phyloP scores from a whole-genome alignment of 2,888 invertebrate species.

The Azorinus chamasolen region DNA sequence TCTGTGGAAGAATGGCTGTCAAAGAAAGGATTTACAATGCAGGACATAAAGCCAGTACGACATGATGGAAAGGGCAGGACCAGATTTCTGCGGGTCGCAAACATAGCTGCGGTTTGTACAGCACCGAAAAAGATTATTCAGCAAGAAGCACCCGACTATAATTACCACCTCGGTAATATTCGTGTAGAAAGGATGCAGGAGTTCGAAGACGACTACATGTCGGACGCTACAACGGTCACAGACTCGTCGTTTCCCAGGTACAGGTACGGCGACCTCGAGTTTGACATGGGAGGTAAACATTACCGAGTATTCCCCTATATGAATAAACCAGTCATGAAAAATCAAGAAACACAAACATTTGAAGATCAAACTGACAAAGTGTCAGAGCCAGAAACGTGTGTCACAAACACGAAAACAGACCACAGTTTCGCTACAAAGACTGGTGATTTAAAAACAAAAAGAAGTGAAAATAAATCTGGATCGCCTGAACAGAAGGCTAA shows the following conservation, averaged over 20 bases:
- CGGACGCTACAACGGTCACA: constrained; percentile 45
- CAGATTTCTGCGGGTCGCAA: constrained; percentile 54
- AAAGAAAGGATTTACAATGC: constrained; percentile 77
- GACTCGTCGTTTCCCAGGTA: constrained; percentile 32
- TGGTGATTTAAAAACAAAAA: background rate
- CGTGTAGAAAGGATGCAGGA: constrained; percentile 29
- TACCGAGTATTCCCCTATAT: constrained; percentile 35
- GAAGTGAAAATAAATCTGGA: background rate
- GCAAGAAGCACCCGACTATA: constrained; percentile 3
- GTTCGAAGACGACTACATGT: constrained; percentile 42
- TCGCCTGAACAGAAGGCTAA: background rate
- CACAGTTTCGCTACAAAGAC: no score
- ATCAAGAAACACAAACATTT: constrained; percentile 43
- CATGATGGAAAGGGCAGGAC: constrained; percentile 49
- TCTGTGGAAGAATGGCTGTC: constrained; percentile 83
- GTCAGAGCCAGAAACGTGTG: constrained; percentile 16
- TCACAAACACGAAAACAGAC: background rate
- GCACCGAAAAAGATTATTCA: constrained; percentile 35
- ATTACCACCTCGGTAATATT: constrained; percentile 16
- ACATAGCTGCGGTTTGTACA: constrained; percentile 58
- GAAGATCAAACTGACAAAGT: constrained; percentile 19
- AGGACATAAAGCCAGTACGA: constrained; percentile 72
- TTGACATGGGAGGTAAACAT: constrained; percentile 35
- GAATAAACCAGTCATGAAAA: constrained; percentile 24
- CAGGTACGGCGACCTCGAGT: constrained; percentile 40